These are phyloP conservation scores for Euphydryas editha DNA, from an alignment of 2,888 invertebrate species.

Conservation along the genomic window DNA sequence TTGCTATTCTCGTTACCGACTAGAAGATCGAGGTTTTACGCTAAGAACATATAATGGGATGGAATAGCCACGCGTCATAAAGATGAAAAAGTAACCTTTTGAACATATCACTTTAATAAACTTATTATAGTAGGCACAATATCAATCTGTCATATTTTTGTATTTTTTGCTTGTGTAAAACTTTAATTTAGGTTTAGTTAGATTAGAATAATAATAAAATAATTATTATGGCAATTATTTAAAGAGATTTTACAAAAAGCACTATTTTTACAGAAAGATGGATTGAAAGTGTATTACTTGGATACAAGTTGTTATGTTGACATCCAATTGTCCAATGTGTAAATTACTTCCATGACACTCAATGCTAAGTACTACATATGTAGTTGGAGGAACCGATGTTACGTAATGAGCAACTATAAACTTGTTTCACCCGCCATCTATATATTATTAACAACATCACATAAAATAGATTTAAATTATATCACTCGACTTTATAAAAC, in stretches of 20 bases:
- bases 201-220: too few species aligned
- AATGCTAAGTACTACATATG: slow-evolving; percentile 4
- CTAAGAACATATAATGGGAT: slow-evolving; percentile 3
- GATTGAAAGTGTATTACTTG: too few species aligned
- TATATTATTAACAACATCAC: slow-evolving; percentile 6
- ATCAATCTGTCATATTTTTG: too few species aligned
- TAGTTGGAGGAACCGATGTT: slow-evolving; percentile 11
- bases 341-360: neutral
- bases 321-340: neutral
- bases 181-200: too few species aligned
- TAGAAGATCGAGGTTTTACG: slow-evolving; percentile 29
- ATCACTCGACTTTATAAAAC: neutral
- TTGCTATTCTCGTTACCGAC: slow-evolving; percentile 35
- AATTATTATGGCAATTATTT: too few species aligned
- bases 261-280: too few species aligned
- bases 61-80: neutral
- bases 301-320: too few species aligned
- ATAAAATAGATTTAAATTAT: neutral
- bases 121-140: too few species aligned
- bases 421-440: slow-evolving; percentile 4
- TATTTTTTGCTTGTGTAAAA: too few species aligned
- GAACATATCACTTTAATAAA: neutral
- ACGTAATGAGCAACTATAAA: slow-evolving; percentile 11
- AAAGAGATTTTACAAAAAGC: too few species aligned
- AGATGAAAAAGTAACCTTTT: neutral